Base-by-base conservation (phyloP, 2,888 invertebrate species). In the Himalopsyche anomala region DNA sequence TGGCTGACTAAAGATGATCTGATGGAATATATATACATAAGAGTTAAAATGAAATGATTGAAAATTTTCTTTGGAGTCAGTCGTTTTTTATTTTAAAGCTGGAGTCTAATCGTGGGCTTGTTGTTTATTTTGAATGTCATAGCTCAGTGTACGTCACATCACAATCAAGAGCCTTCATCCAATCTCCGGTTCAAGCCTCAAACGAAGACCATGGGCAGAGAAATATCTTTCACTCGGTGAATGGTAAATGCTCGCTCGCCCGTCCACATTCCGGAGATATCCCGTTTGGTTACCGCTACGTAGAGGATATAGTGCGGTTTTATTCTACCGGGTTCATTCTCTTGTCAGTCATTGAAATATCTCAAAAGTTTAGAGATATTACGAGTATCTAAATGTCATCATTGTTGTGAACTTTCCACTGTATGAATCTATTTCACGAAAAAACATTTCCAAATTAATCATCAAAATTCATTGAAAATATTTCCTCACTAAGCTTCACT, bases 211-310 rank as follows among this genome's bases (percentile, higher is more conserved):
- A 36, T 28, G 38, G 74, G 74, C 38, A 12, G 15, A 51, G 51
- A 51, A 51, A 51, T 15, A n/a, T 74, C 74, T 74, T 74, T 74
- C 74, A 36, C 74, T 36, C 74, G 74, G 74, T 74, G 74, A 74
- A 74, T 74, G 74, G 74, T 36, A 12, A 74, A 74, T 74, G 74
- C 74, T 36, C 36, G 74, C 51, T 55, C 36, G 74, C 51, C 79
- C 51, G 82, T 62, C 85, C 85, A 85, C 85, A 85, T 85, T 85
- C 85, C 85, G 79, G 45, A 80, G 82, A 85, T 85, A 85, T 82
- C 83, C 85, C 80, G 85, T 80, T 83, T 80, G 80, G 83, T 82
- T 85, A 85, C 83, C 85, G 85, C 85, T 85, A 85, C 54, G 38
- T 45, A 28, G 74, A 74, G 74, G 74, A 74, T 62, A 19, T n/a